Percentiles rank a stretch among this genome's conserved stretches.
Conservation (phyloP, 2,888 invertebrate genomes). For the Agrotis exclamationis region DNA sequence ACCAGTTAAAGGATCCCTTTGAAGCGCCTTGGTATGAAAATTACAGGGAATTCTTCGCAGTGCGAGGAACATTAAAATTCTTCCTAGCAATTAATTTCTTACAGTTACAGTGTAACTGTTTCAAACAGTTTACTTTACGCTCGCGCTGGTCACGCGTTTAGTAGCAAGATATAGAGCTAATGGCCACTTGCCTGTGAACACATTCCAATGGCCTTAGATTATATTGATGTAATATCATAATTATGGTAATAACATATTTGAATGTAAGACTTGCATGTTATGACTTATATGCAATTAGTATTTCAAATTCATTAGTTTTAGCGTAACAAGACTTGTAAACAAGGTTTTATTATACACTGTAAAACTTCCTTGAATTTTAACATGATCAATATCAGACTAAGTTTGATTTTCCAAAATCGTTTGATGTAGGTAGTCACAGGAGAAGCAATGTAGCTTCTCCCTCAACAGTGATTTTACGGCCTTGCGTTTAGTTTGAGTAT, state of each 20-base stretch:
- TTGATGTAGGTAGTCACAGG: background rate
- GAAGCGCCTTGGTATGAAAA: background rate
- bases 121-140: constrained; percentile 25
- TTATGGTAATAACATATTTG: constrained; percentile 1
- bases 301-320: background rate
- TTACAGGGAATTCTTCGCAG: background rate
- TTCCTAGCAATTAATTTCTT: background rate
- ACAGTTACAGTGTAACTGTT: background rate
- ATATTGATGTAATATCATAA: constrained; percentile 14
- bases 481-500: background rate
- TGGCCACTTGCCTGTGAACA: constrained; percentile 8
- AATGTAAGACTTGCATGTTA: constrained; percentile 5
- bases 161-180: constrained; percentile 6
- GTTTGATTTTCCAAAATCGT: constrained; percentile 5
- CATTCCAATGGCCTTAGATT: constrained; percentile 28
- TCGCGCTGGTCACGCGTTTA: constrained; percentile 15
- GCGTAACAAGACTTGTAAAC: background rate
- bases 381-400: background rate
- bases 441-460: background rate
- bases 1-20: background rate
- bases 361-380: background rate
- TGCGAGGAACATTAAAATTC: background rate
- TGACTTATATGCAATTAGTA: constrained; percentile 7
- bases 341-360: constrained; percentile 1
- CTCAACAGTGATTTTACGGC: background rate